Evolutionary conservation across 2,797 vertebrate genomes (phyloP), one percentile per base, ranked within the genome.

Genomic region (Tragopan temminckii): DNA sequence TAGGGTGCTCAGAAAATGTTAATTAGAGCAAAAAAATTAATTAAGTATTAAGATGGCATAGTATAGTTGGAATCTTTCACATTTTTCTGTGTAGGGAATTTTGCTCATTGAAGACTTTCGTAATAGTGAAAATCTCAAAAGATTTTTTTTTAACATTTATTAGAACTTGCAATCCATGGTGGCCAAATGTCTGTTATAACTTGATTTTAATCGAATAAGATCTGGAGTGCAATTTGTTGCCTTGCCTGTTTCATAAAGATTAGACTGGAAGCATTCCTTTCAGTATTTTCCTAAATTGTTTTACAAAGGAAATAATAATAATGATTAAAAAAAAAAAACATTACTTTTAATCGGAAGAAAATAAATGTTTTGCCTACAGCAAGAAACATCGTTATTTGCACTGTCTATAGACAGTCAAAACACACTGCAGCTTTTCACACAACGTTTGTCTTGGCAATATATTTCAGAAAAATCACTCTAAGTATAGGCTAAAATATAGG

Each of bases 21-120:
- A 96, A 95, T 94, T 96, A 96, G 80, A 76, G 58, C 3, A 85
- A 88, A 94, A 96, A 40, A 78, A 89, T 92, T 96, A 96, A 94
- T 95, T 95, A 96, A 95, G 35, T 89, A 45, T 88, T 90, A 88
- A 80, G 78, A 46, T 36, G 69, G 88, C 67, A 57, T 66, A 93
- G 35, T 29, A 21, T 63, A 93, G 80, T 91, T 94, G 59, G 53
- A 94, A 80, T 92, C 79, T 89, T 95, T 90, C 77, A 62, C 79
- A 29, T 85, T 68, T 92, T 87, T 89, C 92, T 93, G 72, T 58
- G 69, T 91, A 68, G 92, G 89, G 95, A 96, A 96, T 94, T 96
- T 94, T 94, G 23, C 4, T 1, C 81, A 80, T 89, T 89, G 79
- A 95, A 92, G 79, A 83, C 38, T 91, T 83, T 59, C 16, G 20